Base-by-base conservation (phyloP, 2,888 invertebrate genomes). In the Aelia acuminata region DNA sequence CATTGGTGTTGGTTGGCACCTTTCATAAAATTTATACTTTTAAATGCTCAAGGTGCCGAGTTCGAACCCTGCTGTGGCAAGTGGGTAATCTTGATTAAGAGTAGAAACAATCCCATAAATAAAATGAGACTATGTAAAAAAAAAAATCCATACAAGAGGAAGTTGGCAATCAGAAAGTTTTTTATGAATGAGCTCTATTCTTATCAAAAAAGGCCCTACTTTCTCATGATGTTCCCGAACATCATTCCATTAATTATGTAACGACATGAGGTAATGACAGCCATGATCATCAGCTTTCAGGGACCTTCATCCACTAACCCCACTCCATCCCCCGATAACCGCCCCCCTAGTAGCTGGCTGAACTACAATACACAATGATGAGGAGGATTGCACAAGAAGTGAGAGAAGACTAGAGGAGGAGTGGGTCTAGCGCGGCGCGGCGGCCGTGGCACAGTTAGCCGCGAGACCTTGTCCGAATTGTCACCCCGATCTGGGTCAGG, bases 401-500 rank as follows among this genome's bases (percentile, higher is more conserved):
- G 43, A 39, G n/a, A 43, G 80, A 43, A n/a, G 80, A n/a, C 22
- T 11, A 43, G 80, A 43, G 13, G 80, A 80, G 43, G 20, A 80
- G n/a, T 75, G 39, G 75, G 75, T 75, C 75, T 75, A 80, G 80
- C 43, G 43, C 80, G 43, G 31, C 43, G 63, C 70, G 87, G 70
- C 70, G 87, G 70, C 87, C 87, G n/a, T 87, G 87, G 39, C 87
- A 87, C 87, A 43, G 47, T 63, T 87, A 18, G 15, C 43, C n/a
- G 43, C 20, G n/a, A 57, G 87, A 63, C 87, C 87, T 87, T 87
- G 87, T 87, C 63, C 87, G 87, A 87, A 47, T 87, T 87, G 87
- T 85, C 63, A n/a, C 26, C 57, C 4, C 18, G 63, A 70, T 47
- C 63, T 94, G 91, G 94, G 89, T 89, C 89, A 89, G 88, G 88